Conservation (phyloP, 2,888 invertebrate genomes). For the Drosophila paranaensis region DNA sequence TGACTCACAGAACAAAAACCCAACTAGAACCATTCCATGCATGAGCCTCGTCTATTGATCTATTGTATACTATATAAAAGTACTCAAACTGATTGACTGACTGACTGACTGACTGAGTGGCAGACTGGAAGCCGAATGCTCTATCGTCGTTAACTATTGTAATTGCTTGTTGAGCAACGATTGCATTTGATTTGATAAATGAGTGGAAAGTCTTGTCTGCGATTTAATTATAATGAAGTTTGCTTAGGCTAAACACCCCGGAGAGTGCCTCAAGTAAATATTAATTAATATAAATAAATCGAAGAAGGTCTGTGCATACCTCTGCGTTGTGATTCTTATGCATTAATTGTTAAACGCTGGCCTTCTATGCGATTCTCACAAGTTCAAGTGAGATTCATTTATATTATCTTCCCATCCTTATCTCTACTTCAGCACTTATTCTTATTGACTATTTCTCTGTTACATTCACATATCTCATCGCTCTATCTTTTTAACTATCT, state of each 20-base stretch:
- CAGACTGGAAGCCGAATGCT: neutral
- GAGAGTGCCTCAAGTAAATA: too few relatives aligned
- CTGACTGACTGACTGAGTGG: neutral
- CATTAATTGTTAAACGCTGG: neutral
- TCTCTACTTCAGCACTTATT: neutral
- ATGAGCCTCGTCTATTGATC: neutral
- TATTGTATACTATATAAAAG: neutral
- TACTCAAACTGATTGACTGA: neutral
- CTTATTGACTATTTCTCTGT: neutral
- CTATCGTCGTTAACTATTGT: neutral
- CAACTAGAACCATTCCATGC: neutral
- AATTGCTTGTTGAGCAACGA: neutral
- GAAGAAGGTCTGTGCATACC: too few relatives aligned
- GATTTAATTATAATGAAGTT: neutral
- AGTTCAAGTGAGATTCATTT: neutral
- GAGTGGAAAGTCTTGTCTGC: neutral
- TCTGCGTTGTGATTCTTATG: neutral
- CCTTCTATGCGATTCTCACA: neutral
- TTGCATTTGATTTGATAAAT: neutral
- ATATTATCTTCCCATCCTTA: neutral
- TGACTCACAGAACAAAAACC: constrained; percentile 1
- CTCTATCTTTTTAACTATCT: too few relatives aligned
- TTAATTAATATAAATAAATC: too few relatives aligned
- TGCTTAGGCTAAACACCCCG: neutral
- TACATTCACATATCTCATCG: too few relatives aligned